Evolutionary conservation across 2,888 invertebrate genomes (phyloP), one percentile per base, ranked within the genome.

Genomic region (Caenorhabditis imperialis): DNA sequence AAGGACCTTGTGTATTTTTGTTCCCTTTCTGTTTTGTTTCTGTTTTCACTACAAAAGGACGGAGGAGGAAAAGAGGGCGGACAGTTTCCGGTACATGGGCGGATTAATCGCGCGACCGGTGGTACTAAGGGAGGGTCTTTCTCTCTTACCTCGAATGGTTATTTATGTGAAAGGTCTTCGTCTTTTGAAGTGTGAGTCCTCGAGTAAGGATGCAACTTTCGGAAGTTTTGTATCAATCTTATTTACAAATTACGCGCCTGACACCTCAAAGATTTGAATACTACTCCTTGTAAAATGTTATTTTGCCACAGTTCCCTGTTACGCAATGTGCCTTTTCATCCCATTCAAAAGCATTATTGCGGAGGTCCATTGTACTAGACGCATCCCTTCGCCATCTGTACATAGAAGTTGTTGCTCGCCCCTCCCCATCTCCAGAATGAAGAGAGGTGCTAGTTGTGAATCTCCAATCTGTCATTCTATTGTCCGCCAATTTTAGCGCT

Each of bases 401-500:
- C 8, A 40, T 18, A 38, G 57, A 22, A 42, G 48, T 47, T 16
- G 20, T 47, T 27, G 35, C 30, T 16, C 12, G 42, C 20, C n/a
- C 53, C 5, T 12, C 20, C 23, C 18, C 23, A 25, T 33, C 40
- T 44, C 7, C 10, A 30, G 10, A 30, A 30, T 7, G 30, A 30
- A 30, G 6, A 30, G 30, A 30, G 30, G 30, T 20, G 23, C 42
- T 1, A 6, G 14, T 27, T 3, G 22, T 42, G 18, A 40, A 27
- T 18, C 44, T 22, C 37, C 72, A 72, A 72, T 72, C 72, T 72
- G 72, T 65, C 72, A 72, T 63, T 60, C 72, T 40, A 72, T 72
- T 72, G 72, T 72, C 54, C 65, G 54, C 72, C 72, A 72, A 72
- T 65, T 72, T 72, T 54, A 53, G 45, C 40, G 47, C 72, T 65